Evolutionary conservation across 2,113 vertebrate genomes (phyloP).

Genomic region (Machaerirhynchus nigripectus): DNA sequence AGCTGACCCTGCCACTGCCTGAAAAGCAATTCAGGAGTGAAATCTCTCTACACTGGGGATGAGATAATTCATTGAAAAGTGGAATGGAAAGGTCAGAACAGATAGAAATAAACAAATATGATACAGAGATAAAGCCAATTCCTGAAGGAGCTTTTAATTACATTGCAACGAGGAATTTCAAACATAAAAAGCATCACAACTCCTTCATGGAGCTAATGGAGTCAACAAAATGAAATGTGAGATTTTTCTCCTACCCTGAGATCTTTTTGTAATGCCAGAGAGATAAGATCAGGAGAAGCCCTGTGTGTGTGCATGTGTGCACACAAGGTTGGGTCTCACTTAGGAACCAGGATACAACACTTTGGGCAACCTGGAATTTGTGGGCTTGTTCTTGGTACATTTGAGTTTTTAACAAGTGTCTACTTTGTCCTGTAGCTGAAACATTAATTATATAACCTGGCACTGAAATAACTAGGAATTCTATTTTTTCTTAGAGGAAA

Average conservation of each 20-base stretch:
- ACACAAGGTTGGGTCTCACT: background rate
- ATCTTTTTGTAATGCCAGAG: background rate
- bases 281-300: background rate
- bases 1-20: background rate
- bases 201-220: background rate
- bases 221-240: background rate
- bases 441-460: background rate
- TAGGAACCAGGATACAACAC: background rate
- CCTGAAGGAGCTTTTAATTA: background rate
- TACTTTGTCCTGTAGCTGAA: constrained; percentile 1
- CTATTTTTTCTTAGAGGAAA: background rate
- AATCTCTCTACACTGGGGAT: background rate
- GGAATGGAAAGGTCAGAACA: background rate
- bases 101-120: background rate
- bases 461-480: background rate
- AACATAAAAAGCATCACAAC: background rate
- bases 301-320: background rate
- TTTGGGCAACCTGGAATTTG: background rate
- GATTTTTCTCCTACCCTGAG: background rate
- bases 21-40: background rate
- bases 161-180: background rate
- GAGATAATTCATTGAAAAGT: background rate
- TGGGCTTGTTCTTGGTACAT: background rate
- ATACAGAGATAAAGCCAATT: background rate
- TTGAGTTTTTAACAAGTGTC: background rate